Base-by-base conservation (phyloP, 2,797 vertebrate genomes). In the Oryzias sinensis region DNA sequence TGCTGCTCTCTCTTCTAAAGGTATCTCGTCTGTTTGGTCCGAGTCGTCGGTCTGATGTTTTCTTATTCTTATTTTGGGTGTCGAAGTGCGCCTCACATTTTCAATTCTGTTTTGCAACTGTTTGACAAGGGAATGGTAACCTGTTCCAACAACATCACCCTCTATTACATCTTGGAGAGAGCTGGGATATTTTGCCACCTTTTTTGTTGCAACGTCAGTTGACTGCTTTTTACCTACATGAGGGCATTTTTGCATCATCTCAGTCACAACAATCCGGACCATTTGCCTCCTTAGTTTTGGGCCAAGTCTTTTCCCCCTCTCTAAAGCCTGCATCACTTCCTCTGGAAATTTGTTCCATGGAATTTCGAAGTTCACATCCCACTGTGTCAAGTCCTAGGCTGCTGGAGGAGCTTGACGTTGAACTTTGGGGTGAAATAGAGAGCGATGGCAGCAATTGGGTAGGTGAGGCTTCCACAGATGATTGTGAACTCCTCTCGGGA, bases 281-380 rank as follows among this genome's bases (percentile, higher is more conserved):
- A 67, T 76, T 18, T 73, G 54, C 47, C 59, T 62, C 59, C 62
- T 73, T 41, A 79, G 54, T 70, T 40, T 41, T 51, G 59, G 53
- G 41, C 29, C 41, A 55, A 62, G 69, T 53, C 54, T 54, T 67
- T 76, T 70, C 42, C 69, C 65, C 33, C 49, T 72, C 62, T 70
- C 68, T 22, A 73, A 50, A 46, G 42, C 51, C 14, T 75, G 29
- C 46, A 76, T 72, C 49, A 76, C 14, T 50, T 72, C 68, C 27
- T 69, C 76, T 47, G 65, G 69, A 53, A 79, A 72, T 53, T 58
- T 70, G 29, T 50, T 56, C 59, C 69, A 79, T 33, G 72, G 62
- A 51, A 70, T 67, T 53, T 67, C 44, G 68, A 75, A 72, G 48
- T 43, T 72, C 42, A 68, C 64, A 0, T 56, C 53, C 70, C 68